Base-by-base conservation (phyloP, 1,140 invertebrate species). In the Nylanderia fulva region DNA sequence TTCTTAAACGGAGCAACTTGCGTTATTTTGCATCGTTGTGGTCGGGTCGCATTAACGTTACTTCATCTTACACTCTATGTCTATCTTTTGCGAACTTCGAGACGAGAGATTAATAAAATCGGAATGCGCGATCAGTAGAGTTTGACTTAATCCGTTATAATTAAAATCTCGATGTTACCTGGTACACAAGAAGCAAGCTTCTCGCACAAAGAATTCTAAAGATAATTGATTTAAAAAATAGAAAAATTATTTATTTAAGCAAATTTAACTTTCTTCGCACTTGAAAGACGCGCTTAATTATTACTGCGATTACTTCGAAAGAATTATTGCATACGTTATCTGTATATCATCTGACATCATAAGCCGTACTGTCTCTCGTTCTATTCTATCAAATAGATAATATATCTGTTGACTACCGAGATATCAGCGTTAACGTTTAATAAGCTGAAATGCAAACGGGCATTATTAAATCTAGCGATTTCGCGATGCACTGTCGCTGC, bases 11-110 rank as follows among this genome's bases (percentile, higher is more conserved):
- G 58, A n/a, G 60, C 48, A 48, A 72, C 60, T 83, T 74, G 27
- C 85, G 66, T 84, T 71, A 75, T 84, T 86, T 74, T 69, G 56
- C 54, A 74, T 64, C 66, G 58, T 42, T n/a, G 63, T 39, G 39
- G 21, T 71, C 3, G 36, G 24, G 11, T 60, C 13, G 24, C 48
- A 29, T 58, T 69, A 80, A 69, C 48, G 63, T 15, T 68, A 54
- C 58, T 48, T 4, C 18, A 48, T 48, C 45, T n/a, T n/a, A n/a
- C 15, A 48, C 13, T 18, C 15, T 48, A 48, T 33, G 76, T 29
- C 66, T 72, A 45, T 72, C 66, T 68, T 29, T 42, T n/a, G 52
- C n/a, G 6, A 72, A 45, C 36, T 60, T 71, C 24, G 21, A 29
- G 9, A 52, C 8, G 33, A 42, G 8, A 45, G 39, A 71, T 58